phyloP scores from a whole-genome alignment of 2,113 vertebrate species.

The Microcebus ravelobensis region DNA sequence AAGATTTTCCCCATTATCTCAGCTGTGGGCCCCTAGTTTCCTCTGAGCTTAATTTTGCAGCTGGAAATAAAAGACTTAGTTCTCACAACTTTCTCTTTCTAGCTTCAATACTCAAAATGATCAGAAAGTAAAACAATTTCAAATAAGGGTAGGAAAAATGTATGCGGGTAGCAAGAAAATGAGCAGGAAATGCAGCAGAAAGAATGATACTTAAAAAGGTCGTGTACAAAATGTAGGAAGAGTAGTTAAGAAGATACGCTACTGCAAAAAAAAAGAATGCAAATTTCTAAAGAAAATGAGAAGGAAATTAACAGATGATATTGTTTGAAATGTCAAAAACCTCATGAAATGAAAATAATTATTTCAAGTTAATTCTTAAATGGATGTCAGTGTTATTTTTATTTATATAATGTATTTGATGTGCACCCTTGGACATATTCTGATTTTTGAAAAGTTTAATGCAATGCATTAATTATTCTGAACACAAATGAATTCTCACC shows the following conservation, averaged over 20 bases:
- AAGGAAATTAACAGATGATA: neutral
- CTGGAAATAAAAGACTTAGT: neutral
- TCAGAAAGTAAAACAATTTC: neutral
- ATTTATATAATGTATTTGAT: neutral
- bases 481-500: slow-evolving; percentile 38
- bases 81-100: neutral
- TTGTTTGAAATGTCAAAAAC: neutral
- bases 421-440: neutral
- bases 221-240: neutral
- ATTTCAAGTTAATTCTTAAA: neutral
- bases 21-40: accelerated
- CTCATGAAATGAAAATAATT: neutral
- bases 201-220: neutral
- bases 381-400: neutral
- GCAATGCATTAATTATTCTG: slow-evolving; percentile 27
- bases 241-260: neutral
- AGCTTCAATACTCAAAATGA: neutral
- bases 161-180: neutral
- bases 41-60: neutral
- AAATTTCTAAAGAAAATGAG: neutral
- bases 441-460: slow-evolving; percentile 50
- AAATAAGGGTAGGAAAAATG: neutral
- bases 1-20: neutral
- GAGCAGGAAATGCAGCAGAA: neutral
- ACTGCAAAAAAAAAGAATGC: neutral